Percentiles rank a stretch among this genome's conserved stretches.
Evolutionary conservation across 2,797 vertebrate genomes (phyloP).

Genomic region (Sandelia bainsii): DNA sequence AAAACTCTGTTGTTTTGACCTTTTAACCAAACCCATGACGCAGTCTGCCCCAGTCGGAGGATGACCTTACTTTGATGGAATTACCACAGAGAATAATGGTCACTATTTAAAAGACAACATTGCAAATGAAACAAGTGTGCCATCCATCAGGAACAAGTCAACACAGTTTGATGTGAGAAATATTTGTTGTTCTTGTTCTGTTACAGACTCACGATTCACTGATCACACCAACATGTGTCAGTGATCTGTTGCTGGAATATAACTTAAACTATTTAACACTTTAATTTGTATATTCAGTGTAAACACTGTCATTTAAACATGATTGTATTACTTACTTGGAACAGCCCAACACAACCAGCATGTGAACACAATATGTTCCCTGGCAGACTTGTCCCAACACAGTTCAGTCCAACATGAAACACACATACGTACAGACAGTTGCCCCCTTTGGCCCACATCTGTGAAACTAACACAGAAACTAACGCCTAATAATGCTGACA

Average conservation of each 20-base stretch:
- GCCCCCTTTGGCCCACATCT: too few species aligned
- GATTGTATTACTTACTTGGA: too few species aligned
- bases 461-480: too few species aligned
- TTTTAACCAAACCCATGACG: constrained; percentile 77
- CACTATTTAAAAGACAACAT: constrained; percentile 48
- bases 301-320: too few species aligned
- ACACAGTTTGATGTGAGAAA: constrained; percentile 27
- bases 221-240: constrained; percentile 27
- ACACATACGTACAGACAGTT: too few species aligned
- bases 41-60: constrained; percentile 64
- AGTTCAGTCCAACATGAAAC: too few species aligned
- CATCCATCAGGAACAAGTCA: constrained; percentile 28
- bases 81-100: constrained; percentile 70
- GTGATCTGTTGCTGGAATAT: background rate
- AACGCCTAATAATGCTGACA: too few species aligned
- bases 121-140: constrained; percentile 35
- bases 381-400: too few species aligned
- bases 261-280: too few species aligned
- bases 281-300: too few species aligned
- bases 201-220: background rate
- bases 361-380: too few species aligned
- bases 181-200: constrained; percentile 33
- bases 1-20: constrained; percentile 76
- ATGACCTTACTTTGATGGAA: constrained; percentile 84
- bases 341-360: too few species aligned